These are phyloP conservation scores for Philereme vetulata DNA, from an alignment of 2,888 invertebrate genomes.

Conservation along the genomic window DNA sequence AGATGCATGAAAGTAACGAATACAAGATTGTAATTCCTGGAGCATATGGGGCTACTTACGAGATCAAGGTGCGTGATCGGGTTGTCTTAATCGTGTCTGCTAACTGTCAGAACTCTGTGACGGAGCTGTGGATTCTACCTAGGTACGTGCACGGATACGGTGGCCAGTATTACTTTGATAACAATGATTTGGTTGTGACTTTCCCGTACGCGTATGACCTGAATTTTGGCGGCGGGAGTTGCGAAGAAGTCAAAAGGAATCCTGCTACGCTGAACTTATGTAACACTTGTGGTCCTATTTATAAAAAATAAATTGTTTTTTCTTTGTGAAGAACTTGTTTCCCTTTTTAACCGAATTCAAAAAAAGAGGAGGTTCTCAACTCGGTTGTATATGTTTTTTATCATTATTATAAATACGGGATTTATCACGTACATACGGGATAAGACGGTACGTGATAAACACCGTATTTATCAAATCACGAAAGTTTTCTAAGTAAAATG, in stretches of 20 bases:
- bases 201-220: constrained; percentile 29
- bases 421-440: too few relatives aligned
- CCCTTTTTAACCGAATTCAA: too few relatives aligned
- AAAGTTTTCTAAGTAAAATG: too few relatives aligned
- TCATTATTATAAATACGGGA: too few relatives aligned
- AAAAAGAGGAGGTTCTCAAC: too few relatives aligned
- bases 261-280: not conserved
- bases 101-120: constrained; percentile 20
- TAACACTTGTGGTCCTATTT: not conserved
- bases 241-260: constrained; percentile 11
- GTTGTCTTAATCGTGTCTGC: constrained; percentile 19
- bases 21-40: constrained; percentile 25
- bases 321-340: too few relatives aligned
- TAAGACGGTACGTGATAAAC: too few relatives aligned
- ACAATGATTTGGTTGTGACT: constrained; percentile 16
- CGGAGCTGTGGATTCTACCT: constrained; percentile 27
- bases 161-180: constrained; percentile 12
- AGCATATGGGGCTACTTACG: constrained; percentile 8
- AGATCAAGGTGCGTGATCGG: constrained; percentile 26
- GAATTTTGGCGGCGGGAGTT: constrained; percentile 17
- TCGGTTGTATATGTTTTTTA: too few relatives aligned
- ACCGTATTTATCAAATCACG: too few relatives aligned
- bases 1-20: constrained; percentile 11
- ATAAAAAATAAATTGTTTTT: too few relatives aligned
- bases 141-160: constrained; percentile 24